phyloP scores from a whole-genome alignment of 2,888 invertebrate genomes.

The Chrysina gloriosa region DNA sequence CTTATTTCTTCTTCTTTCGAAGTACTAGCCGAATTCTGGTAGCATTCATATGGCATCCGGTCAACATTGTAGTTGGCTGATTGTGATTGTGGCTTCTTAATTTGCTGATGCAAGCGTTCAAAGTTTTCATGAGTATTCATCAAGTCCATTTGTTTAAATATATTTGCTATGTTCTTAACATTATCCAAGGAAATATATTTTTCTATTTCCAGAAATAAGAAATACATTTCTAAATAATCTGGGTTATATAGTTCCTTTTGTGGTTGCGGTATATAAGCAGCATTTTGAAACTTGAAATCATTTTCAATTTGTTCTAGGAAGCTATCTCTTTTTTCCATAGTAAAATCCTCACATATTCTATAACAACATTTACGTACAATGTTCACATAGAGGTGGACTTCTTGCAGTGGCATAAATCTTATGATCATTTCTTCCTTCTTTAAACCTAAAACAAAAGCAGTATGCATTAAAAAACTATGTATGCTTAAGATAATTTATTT shows the following conservation, averaged over 20 bases:
- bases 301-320: conserved; percentile 45
- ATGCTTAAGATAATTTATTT: too few relatives aligned
- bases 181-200: conserved; percentile 52
- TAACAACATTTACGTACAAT: conserved; percentile 65
- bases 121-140: conserved; percentile 48
- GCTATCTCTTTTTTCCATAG: conserved; percentile 52
- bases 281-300: conserved; percentile 49
- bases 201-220: conserved; percentile 57
- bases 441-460: conserved; percentile 48
- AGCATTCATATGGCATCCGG: neutral
- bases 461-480: neutral
- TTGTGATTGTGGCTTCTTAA: neutral
- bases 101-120: conserved; percentile 25
- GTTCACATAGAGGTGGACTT: conserved; percentile 60
- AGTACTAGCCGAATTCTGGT: neutral
- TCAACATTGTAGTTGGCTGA: conserved; percentile 13
- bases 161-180: conserved; percentile 51
- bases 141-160: conserved; percentile 55
- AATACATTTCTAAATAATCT: conserved; percentile 57
- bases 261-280: conserved; percentile 39
- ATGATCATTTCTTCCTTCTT: conserved; percentile 46
- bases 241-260: conserved; percentile 42
- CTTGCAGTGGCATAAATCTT: conserved; percentile 51
- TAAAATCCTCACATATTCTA: conserved; percentile 64
- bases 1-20: conserved; percentile 2